Conservation (phyloP, 2,888 invertebrate genomes). For the Cinara cedri region DNA sequence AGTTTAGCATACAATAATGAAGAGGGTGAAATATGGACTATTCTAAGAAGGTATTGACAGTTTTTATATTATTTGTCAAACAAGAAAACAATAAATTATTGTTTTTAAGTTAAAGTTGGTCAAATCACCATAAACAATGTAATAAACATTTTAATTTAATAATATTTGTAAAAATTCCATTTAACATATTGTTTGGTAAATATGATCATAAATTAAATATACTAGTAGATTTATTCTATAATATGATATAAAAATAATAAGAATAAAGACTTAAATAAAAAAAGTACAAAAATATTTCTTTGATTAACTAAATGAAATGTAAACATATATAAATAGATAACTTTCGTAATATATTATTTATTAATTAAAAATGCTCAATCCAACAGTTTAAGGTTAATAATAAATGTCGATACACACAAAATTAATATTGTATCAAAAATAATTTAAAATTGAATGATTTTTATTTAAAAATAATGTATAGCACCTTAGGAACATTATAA, state of each 20-base stretch:
- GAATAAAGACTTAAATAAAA: constrained; percentile 16
- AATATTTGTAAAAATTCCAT: not conserved
- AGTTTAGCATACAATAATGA: no score
- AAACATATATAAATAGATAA: not conserved
- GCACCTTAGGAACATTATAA: constrained; percentile 44
- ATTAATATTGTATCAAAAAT: constrained; percentile 36
- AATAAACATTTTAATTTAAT: not conserved
- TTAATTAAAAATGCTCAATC: not conserved
- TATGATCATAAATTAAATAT: no score
- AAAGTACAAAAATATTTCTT: constrained; percentile 27
- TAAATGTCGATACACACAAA: not conserved
- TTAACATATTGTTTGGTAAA: no score
- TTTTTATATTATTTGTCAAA: no score
- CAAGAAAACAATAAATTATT: no score
- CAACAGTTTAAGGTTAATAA: not conserved
- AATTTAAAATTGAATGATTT: not conserved
- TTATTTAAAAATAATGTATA: constrained; percentile 21
- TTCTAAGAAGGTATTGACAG: no score
- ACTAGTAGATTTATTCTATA: no score
- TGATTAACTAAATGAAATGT: not conserved
- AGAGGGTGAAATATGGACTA: no score
- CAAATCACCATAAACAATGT: not conserved
- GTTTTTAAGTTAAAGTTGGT: not conserved
- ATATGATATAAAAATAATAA: constrained; percentile 20
- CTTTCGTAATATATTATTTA: not conserved